Conservation (phyloP, 2,113 vertebrate genomes). For the Bubo scandiacus region DNA sequence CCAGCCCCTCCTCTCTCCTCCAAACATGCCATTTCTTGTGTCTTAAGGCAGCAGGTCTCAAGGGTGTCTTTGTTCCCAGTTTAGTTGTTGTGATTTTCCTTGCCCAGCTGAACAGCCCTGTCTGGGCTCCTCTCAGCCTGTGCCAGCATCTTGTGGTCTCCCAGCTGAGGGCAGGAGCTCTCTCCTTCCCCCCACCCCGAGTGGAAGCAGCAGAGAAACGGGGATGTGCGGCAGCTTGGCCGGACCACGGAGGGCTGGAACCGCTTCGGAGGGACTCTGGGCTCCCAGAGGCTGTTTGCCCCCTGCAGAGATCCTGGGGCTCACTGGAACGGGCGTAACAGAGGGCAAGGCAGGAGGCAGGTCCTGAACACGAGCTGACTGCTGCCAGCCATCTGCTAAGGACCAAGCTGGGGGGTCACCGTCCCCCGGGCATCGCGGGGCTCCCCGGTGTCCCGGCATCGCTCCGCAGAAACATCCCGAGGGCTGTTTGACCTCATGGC, state of each 20-base stretch:
- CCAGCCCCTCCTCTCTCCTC: neutral
- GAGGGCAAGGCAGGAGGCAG: neutral
- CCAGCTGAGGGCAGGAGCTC: neutral
- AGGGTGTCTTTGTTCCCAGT: neutral
- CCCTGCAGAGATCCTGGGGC: neutral
- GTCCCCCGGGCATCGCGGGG: neutral
- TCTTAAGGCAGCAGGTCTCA: rapidly evolving
- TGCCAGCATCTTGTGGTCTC: neutral
- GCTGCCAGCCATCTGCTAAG: neutral
- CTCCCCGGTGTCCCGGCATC: neutral
- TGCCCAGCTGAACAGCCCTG: neutral
- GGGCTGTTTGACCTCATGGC: neutral
- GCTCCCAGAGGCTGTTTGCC: neutral
- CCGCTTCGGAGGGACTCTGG: neutral
- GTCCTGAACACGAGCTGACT: neutral
- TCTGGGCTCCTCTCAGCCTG: neutral
- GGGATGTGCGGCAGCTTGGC: neutral
- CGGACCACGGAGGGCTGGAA: neutral
- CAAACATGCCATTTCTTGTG: rapidly evolving
- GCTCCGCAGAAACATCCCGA: neutral
- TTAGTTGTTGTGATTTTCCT: neutral
- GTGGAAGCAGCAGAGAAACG: neutral
- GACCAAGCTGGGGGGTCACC: neutral
- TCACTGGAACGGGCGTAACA: neutral
- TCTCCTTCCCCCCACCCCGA: neutral